phyloP scores from a whole-genome alignment of 2,888 invertebrate genomes.

The Anoplius nigerrimus region DNA sequence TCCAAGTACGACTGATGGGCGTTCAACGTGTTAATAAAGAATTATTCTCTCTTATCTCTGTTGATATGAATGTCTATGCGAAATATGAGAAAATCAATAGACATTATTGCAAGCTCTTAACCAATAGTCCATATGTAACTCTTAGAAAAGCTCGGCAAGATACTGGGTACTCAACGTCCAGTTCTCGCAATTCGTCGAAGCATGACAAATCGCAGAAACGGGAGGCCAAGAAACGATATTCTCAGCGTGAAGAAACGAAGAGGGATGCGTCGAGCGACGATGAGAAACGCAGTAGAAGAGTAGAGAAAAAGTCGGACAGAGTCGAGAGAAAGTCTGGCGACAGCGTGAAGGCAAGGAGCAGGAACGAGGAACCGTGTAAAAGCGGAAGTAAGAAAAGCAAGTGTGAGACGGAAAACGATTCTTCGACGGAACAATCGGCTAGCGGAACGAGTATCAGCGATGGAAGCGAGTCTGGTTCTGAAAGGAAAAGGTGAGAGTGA shows the following conservation, averaged over 20 bases:
- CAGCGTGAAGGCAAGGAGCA: constrained; percentile 24
- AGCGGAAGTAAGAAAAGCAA: constrained; percentile 57
- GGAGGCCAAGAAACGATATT: constrained; percentile 55
- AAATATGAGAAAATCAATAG: no score
- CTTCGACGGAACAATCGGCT: constrained; percentile 51
- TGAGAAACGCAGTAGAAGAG: constrained; percentile 35
- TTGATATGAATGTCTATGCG: no score
- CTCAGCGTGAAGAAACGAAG: constrained; percentile 48
- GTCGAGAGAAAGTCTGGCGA: constrained; percentile 35
- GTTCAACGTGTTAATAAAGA: no score
- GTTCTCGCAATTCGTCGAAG: constrained; percentile 78
- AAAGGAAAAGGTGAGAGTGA: constrained; percentile 49
- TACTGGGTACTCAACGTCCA: constrained; percentile 83
- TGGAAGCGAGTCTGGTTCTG: constrained; percentile 57
- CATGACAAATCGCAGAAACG: constrained; percentile 57
- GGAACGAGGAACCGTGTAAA: constrained; percentile 48
- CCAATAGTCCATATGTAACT: no score
- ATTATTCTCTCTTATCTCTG: no score
- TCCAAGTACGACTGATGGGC: no score
- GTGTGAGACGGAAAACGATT: constrained; percentile 55
- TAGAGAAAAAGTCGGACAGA: constrained; percentile 41
- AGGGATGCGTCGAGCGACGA: constrained; percentile 49
- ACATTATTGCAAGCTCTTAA: no score
- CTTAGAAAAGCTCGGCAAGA: constrained; percentile 78
- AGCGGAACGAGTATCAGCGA: constrained; percentile 49